Conservation (phyloP, 1,140 invertebrate genomes). For the Drosophila pandora region DNA sequence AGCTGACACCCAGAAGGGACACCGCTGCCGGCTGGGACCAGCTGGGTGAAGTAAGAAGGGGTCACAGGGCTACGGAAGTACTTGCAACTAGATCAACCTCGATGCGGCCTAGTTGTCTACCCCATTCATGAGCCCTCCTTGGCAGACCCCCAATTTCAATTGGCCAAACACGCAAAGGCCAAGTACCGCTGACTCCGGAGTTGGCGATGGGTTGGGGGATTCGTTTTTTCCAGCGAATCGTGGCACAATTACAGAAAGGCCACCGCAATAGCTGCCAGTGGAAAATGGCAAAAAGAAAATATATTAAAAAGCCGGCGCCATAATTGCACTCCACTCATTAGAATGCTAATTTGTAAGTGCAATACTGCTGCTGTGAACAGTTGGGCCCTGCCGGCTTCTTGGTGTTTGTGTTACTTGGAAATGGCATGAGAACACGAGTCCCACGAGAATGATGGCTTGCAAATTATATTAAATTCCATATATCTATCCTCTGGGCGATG, state of each 20-base stretch:
- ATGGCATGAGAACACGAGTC: constrained; percentile 25
- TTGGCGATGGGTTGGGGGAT: not conserved
- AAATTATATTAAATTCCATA: constrained; percentile 17
- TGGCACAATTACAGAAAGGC: constrained; percentile 20
- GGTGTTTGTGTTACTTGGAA: constrained; percentile 44
- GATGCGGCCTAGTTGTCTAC: constrained; percentile 53
- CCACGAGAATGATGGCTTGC: constrained; percentile 35
- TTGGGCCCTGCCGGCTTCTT: constrained; percentile 37
- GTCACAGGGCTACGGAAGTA: constrained; percentile 9
- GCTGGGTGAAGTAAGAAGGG: not conserved
- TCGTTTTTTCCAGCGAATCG: constrained; percentile 48
- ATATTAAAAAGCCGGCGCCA: constrained; percentile 47
- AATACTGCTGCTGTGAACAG: constrained; percentile 65
- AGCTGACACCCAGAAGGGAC: constrained; percentile 24
- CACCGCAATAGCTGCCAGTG: not conserved
- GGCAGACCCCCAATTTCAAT: constrained; percentile 50
- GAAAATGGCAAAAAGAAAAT: constrained; percentile 2
- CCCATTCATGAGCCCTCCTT: constrained; percentile 58
- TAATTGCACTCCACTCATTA: constrained; percentile 68
- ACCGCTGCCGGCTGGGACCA: not conserved
- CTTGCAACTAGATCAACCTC: constrained; percentile 44
- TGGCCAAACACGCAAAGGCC: constrained; percentile 71
- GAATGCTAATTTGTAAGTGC: constrained; percentile 79
- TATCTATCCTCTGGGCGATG: constrained; percentile 10
- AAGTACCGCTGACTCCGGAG: constrained; percentile 35